Percentiles rank a stretch among this genome's conserved stretches.
Conservation (phyloP, 2,797 vertebrate genomes). For the Corythornis leucogaster region DNA sequence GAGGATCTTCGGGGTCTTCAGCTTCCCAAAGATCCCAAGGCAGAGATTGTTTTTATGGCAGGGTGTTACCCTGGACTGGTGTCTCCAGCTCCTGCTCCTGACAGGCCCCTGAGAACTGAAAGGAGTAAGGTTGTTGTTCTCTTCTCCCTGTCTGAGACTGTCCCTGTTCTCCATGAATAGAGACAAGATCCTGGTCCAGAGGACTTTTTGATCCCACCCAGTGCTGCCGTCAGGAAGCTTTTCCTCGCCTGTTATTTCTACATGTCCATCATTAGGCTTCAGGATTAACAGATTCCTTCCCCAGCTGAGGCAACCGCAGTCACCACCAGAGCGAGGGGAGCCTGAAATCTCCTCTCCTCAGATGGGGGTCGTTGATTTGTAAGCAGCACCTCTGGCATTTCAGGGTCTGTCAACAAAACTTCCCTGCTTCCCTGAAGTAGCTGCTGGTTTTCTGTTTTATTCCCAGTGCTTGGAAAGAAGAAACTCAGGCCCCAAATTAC, state of each 20-base stretch:
- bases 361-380: not conserved
- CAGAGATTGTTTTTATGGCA: not conserved
- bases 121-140: not conserved
- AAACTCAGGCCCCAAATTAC: not conserved
- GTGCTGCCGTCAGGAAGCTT: not conserved
- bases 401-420: not conserved
- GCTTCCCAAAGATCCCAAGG: not conserved
- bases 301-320: accelerated
- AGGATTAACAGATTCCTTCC: not conserved
- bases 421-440: not conserved
- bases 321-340: accelerated
- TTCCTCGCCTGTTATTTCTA: not conserved
- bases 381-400: not conserved
- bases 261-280: not conserved
- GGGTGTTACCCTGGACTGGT: not conserved
- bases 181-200: not conserved
- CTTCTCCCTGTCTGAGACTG: accelerated
- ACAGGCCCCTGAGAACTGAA: not conserved
- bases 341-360: accelerated
- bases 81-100: not conserved
- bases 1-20: not conserved
- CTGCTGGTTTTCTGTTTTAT: accelerated
- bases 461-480: not conserved
- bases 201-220: not conserved
- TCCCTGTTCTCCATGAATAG: accelerated